Evolutionary conservation across 2,888 invertebrate genomes (phyloP), one percentile per base, ranked within the genome.

Genomic region (Aporophyla nigra): DNA sequence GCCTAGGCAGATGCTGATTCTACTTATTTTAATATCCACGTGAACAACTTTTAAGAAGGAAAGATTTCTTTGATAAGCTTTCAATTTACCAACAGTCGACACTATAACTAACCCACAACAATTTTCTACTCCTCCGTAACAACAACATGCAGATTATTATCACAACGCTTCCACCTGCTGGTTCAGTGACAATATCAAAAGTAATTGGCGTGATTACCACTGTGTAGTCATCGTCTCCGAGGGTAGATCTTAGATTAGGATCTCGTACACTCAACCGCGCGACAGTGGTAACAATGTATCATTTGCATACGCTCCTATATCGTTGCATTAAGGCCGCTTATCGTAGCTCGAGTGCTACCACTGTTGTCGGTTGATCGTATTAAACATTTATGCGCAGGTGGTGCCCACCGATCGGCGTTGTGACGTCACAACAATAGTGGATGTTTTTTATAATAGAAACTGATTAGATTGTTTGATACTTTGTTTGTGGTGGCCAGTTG

Each of bases 101-200:
- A 27, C 24, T 61, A 65, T 5, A 27, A 21, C 7, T 54, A 43
- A 43, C 43, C 6, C 12, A 46, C 12, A 67, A 53, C 43, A 65
- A 53, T 51, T 16, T 27, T 14, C 12, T 43, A 21, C 27, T 66
- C 27, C 70, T 24, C 54, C 59, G n/a, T 59, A 61, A 53, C 16
- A n/a, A n/a, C 3, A n/a, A n/a, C 16, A 59, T 51, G 24, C 43
- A 62, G 77, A 82, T 77, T 53, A 46, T 1, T 43, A 77, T 82
- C 67, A 46, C 21, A 5, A 27, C 21, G 49, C 56, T 63, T 63
- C 40, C 82, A 82, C 84, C 85, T 85, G 84, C 73, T 10, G 62
- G 24, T n/a, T 58, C 49, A 65, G 49, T 21, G 59, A 51, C 69
- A 63, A 27, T 56, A 68, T 62, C 66, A 12, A 59, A 62, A 72